phyloP scores from a whole-genome alignment of 1,140 invertebrate species.

The Meloidogyne hapla region DNA sequence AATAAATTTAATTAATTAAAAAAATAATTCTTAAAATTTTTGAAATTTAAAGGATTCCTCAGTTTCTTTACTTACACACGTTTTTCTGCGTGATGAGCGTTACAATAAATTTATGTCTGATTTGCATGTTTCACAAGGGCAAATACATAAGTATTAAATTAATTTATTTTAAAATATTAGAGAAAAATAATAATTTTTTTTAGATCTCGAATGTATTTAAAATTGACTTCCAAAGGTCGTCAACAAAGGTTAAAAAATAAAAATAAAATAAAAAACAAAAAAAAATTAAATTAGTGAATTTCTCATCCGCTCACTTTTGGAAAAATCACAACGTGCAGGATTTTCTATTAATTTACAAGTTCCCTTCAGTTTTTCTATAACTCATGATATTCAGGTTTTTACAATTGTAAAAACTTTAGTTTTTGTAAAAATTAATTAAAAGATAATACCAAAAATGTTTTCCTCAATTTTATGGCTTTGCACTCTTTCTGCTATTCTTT shows the following conservation, averaged over 20 bases:
- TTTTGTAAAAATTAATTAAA: slow-evolving; percentile 8
- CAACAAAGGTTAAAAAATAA: slow-evolving; percentile 28
- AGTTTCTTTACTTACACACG: slow-evolving; percentile 42
- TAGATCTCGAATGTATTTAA: slow-evolving; percentile 48
- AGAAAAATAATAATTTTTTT: slow-evolving; percentile 1
- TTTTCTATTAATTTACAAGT: slow-evolving; percentile 36
- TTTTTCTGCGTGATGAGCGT: slow-evolving; percentile 37
- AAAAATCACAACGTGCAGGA: slow-evolving; percentile 26
- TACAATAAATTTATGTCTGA: slow-evolving; percentile 43
- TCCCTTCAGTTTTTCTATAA: slow-evolving; percentile 38
- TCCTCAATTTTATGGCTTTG: slow-evolving; percentile 2
- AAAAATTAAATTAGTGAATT: slow-evolving; percentile 28
- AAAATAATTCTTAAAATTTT: slow-evolving; percentile 4
- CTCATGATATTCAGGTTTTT: slow-evolving; percentile 44
- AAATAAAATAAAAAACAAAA: background rate
- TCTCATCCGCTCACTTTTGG: slow-evolving; percentile 27
- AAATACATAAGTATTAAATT: slow-evolving; percentile 37
- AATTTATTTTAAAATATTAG: background rate
- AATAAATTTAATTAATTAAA: no score
- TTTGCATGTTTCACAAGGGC: slow-evolving; percentile 44
- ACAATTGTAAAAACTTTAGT: background rate
- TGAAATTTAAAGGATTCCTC: slow-evolving; percentile 39
- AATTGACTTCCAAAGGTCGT: slow-evolving; percentile 42
- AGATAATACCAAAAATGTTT: background rate
- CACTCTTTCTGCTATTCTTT: slow-evolving; percentile 9